phyloP scores from a whole-genome alignment of 2,797 vertebrate genomes.

The Tenualosa thibaudeaui region DNA sequence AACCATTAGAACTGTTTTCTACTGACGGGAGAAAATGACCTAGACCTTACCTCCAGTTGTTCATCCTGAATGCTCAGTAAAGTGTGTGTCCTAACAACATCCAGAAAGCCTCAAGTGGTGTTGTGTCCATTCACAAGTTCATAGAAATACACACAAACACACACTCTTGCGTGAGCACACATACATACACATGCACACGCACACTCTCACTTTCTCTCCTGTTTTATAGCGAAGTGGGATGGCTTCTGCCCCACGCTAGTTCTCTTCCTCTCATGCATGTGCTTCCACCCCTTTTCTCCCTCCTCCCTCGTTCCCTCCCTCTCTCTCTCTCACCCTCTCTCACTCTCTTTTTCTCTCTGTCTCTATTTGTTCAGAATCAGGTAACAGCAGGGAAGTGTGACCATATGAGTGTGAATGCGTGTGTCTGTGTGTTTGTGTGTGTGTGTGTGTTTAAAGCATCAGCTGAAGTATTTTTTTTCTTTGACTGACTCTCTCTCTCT shows the following conservation, averaged over 20 bases:
- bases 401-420: neutral
- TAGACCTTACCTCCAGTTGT: conserved; percentile 5
- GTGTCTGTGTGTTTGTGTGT: conserved; percentile 8
- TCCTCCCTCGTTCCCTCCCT: conserved; percentile 2
- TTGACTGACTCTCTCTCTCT: neutral
- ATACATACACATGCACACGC: neutral
- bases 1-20: neutral
- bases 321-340: neutral
- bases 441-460: neutral
- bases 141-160: neutral
- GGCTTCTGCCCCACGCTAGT: neutral
- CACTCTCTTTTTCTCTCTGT: neutral
- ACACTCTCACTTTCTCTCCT: neutral
- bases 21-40: neutral
- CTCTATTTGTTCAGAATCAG: conserved; percentile 20
- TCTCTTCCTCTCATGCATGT: neutral
- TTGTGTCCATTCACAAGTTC: neutral
- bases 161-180: neutral
- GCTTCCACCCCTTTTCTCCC: neutral
- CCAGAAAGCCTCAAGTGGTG: neutral
- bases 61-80: conserved; percentile 1
- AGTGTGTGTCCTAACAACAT: conserved; percentile 5
- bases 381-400: conserved; percentile 26
- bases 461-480: neutral
- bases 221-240: neutral